These are phyloP conservation scores for Epirrhoe alternata DNA, from an alignment of 2,888 invertebrate species.

Conservation along the genomic window DNA sequence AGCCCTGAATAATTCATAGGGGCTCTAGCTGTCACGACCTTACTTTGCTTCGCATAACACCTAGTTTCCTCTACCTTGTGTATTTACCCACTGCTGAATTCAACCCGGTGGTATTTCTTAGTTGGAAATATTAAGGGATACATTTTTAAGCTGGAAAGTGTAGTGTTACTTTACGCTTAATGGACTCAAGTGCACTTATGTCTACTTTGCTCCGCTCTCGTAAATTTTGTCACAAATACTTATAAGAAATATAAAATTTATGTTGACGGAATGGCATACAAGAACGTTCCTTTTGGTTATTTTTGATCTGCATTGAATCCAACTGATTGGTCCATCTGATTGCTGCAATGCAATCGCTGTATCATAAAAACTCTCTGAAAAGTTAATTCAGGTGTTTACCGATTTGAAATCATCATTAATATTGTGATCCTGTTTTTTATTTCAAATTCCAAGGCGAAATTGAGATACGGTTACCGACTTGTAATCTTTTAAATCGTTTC, in stretches of 20 bases:
- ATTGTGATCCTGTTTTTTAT: no score
- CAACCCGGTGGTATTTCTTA: constrained; percentile 41
- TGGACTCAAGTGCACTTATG: constrained; percentile 53
- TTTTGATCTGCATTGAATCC: neutral
- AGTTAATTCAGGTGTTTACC: no score
- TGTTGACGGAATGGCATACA: constrained; percentile 4
- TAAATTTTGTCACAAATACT: constrained; percentile 35
- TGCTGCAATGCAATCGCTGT: no score
- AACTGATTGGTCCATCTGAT: no score
- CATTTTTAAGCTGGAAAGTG: constrained; percentile 47
- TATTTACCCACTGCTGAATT: constrained; percentile 36
- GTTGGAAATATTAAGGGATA: constrained; percentile 48
- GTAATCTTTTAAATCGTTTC: neutral
- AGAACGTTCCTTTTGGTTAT: neutral
- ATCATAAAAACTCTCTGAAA: no score
- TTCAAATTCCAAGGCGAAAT: no score
- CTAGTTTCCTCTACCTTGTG: constrained; percentile 45
- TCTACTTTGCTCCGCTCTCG: constrained; percentile 36
- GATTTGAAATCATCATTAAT: no score
- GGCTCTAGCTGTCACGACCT: constrained; percentile 63
- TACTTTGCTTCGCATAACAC: constrained; percentile 57
- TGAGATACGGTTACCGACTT: neutral
- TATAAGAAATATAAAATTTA: constrained; percentile 9
- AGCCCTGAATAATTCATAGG: constrained; percentile 74
- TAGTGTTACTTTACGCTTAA: constrained; percentile 52